phyloP scores from a whole-genome alignment of 92 coral and sea anemone species.

The Anthopleura xanthogrammica region DNA sequence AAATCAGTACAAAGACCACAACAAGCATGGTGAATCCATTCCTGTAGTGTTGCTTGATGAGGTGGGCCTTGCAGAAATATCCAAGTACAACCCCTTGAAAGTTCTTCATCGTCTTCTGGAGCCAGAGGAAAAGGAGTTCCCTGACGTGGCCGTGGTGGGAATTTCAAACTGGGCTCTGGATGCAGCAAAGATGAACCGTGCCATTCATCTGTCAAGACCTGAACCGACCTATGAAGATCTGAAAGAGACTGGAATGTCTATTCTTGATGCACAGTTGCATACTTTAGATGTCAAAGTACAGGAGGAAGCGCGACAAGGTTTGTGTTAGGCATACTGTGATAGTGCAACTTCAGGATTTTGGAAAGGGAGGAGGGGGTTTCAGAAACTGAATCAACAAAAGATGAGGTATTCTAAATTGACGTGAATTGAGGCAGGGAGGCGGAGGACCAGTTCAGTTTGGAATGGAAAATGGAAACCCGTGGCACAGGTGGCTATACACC shows the following conservation, averaged over 20 bases:
- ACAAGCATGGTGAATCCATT: slow-evolving; percentile 67
- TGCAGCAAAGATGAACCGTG: slow-evolving; percentile 99
- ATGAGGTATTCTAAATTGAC: too few relatives aligned
- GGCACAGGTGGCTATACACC: background rate
- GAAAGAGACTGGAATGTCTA: slow-evolving; percentile 85
- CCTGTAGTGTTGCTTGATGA: slow-evolving; percentile 98
- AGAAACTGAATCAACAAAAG: too few relatives aligned
- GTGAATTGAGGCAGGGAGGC: too few relatives aligned
- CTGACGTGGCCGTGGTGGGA: slow-evolving; percentile 95
- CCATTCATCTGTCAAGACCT: slow-evolving; percentile 95
- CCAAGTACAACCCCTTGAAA: slow-evolving; percentile 94
- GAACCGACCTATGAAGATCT: slow-evolving; percentile 85
- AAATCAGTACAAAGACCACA: slow-evolving; percentile 64
- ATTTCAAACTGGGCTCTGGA: slow-evolving; percentile 98
- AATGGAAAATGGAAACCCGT: too few relatives aligned
- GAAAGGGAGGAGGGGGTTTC: background rate
- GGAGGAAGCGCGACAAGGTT: background rate
- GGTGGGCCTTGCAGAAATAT: slow-evolving; percentile 97
- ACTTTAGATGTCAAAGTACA: background rate
- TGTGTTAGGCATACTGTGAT: background rate
- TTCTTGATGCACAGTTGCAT: slow-evolving; percentile 56
- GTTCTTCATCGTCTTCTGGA: slow-evolving; percentile 96
- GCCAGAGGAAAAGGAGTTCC: slow-evolving; percentile 75
- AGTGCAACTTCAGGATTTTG: background rate
- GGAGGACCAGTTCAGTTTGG: too few relatives aligned